These are phyloP conservation scores for Gymnocheta viridis DNA, from an alignment of 2,888 invertebrate species.

Conservation along the genomic window DNA sequence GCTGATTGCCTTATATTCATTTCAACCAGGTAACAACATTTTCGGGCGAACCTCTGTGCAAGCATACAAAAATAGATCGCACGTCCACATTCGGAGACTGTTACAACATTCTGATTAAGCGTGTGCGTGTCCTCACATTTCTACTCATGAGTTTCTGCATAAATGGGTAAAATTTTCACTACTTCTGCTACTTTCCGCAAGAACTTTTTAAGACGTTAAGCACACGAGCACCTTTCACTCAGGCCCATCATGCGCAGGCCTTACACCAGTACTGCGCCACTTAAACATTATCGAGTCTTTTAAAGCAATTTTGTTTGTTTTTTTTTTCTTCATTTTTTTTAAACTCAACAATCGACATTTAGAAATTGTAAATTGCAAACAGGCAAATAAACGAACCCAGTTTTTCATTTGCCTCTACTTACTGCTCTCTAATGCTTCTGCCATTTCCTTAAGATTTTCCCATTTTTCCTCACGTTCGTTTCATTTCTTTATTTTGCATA, in stretches of 20 bases:
- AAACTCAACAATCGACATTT: slow-evolving; percentile 52
- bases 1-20: no score
- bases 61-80: no score
- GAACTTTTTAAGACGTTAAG: no score
- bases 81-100: no score
- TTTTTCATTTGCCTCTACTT: slow-evolving; percentile 24
- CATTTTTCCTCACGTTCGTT: slow-evolving; percentile 9
- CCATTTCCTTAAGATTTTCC: slow-evolving; percentile 29
- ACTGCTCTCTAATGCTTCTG: slow-evolving; percentile 6
- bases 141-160: no score
- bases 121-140: no score
- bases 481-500: slow-evolving; percentile 56
- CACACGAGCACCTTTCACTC: background rate
- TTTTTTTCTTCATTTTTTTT: slow-evolving; percentile 21
- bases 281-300: background rate
- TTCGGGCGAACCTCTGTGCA: no score
- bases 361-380: slow-evolving; percentile 51
- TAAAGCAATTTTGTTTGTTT: background rate
- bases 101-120: no score
- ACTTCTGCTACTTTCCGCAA: no score
- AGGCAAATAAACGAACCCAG: slow-evolving; percentile 50
- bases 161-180: no score
- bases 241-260: background rate
- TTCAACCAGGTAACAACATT: no score
- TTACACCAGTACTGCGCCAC: background rate